Evolutionary conservation across 2,797 vertebrate genomes (phyloP).

Genomic region (Mycteria americana): DNA sequence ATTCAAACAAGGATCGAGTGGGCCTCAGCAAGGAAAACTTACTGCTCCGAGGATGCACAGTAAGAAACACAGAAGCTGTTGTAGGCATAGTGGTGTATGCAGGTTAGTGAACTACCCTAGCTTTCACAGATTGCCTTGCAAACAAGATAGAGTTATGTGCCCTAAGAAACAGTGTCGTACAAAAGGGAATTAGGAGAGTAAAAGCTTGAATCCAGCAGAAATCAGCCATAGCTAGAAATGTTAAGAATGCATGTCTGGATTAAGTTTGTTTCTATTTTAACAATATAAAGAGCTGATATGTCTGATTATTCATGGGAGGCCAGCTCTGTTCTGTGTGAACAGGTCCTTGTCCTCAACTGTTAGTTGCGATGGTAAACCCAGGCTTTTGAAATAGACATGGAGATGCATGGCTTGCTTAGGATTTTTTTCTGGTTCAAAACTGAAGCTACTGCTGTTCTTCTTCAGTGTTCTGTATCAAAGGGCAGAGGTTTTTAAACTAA

Average conservation of each 20-base stretch:
- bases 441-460: not conserved
- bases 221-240: not conserved
- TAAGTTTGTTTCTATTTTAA: not conserved
- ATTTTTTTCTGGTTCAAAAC: not conserved
- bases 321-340: not conserved
- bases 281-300: not conserved
- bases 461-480: not conserved
- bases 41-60: constrained; percentile 90
- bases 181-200: not conserved
- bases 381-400: not conserved
- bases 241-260: not conserved
- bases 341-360: not conserved
- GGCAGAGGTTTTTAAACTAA: not conserved
- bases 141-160: not conserved
- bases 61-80: constrained; percentile 91
- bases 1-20: constrained; percentile 79
- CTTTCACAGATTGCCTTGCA: not conserved
- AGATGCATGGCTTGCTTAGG: not conserved
- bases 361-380: not conserved
- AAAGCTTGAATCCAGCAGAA: not conserved
- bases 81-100: constrained; percentile 94
- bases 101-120: constrained; percentile 75
- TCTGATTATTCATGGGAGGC: not conserved
- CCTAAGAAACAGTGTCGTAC: not conserved
- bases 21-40: constrained; percentile 90